A percentile compares a stretch with the other conserved stretches of the same genome.
Evolutionary conservation across 2,888 invertebrate species (phyloP).

Genomic region (Amaurobius ferox): DNA sequence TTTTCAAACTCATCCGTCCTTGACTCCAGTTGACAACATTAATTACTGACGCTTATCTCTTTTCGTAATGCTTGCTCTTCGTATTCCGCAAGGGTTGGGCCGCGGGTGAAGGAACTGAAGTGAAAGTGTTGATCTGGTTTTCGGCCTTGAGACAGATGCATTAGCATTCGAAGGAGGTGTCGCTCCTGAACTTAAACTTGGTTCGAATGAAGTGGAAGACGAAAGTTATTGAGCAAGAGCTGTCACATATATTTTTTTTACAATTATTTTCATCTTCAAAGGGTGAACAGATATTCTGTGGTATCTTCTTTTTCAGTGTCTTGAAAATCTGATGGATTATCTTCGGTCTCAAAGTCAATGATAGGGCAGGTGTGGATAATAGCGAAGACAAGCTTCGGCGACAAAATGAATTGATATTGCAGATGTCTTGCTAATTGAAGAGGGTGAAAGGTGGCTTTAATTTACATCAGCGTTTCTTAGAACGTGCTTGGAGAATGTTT

Average conservation of each 20-base stretch:
- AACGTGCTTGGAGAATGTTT: too few species aligned
- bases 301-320: too few species aligned
- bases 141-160: slow-evolving; percentile 52
- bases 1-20: too few species aligned
- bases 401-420: background rate
- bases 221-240: background rate
- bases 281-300: too few species aligned
- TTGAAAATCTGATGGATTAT: too few species aligned
- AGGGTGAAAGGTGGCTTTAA: too few species aligned
- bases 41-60: too few species aligned
- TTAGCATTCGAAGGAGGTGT: slow-evolving; percentile 37
- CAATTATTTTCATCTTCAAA: background rate
- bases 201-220: slow-evolving; percentile 42
- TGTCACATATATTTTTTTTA: background rate
- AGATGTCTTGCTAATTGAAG: background rate
- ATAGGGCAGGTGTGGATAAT: too few species aligned
- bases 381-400: too few species aligned
- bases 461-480: too few species aligned
- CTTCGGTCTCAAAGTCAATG: too few species aligned
- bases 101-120: background rate
- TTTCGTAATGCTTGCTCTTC: background rate
- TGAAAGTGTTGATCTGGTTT: slow-evolving; percentile 45
- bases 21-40: too few species aligned
- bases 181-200: slow-evolving; percentile 52
- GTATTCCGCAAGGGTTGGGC: background rate